Base-by-base conservation (phyloP, 2,113 vertebrate species). In the Cricetomys ansorgei region DNA sequence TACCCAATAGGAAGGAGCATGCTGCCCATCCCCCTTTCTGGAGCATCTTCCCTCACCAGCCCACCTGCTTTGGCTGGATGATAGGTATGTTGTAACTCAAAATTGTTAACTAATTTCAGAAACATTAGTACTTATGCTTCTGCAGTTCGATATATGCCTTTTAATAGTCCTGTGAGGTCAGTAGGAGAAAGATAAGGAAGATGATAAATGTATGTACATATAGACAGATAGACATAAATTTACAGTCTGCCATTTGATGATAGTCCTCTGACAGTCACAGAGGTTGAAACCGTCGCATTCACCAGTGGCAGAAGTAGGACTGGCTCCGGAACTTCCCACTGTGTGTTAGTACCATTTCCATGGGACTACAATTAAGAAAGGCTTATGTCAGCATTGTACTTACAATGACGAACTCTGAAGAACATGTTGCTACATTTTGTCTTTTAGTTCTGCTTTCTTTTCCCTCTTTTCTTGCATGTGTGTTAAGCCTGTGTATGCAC, bases 301-400 rank as follows among this genome's bases (percentile, higher is more conserved):
- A 19, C 7, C 23, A 45, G 53, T 29, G 27, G n/a, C 64, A 65
- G 55, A 29, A 8, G 77, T 10, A 2, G 37, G 34, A 43, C 55
- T 57, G 29, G 69, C 53, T 88, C 9, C 29, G 48, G 50, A 79
- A 48, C 67, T 88, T 45, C 59, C 25, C 27, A 27, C n/a, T 55
- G 88, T 96, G 5, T 37, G 91, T 95, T 95, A 91, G 50, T 13
- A n/a, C 34, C 27, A 37, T 84, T 87, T 50, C 62, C 77, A 25
- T 34, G 88, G 70, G 19, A 25, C 92, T 84, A n/a, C 70, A 89
- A 43, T 94, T 84, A 91, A 95, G 77, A 90, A 84, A 62, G 55
- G 75, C 43, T 94, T 92, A n/a, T 0, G 5, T 97, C 86, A 95
- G 64, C 27, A 25, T 27, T 79, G 48, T 59, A n/a, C 37, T 97